Base-by-base conservation (phyloP, 2,113 vertebrate genomes). In the Bucco capensis region DNA sequence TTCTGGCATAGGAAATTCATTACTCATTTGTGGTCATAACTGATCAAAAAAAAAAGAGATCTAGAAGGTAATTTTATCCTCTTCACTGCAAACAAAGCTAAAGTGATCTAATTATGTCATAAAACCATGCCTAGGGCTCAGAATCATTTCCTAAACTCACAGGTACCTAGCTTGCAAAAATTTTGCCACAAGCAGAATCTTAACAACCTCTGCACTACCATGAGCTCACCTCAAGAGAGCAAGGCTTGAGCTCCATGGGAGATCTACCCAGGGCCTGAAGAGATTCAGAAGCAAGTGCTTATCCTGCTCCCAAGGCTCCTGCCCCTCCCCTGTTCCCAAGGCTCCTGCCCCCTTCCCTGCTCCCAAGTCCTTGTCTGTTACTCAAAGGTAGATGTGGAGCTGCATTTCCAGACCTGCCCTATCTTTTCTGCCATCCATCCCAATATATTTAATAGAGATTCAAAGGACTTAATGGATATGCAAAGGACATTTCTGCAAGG, bases 51-150 rank as follows among this genome's bases (percentile, higher is more conserved):
- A n/a, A 42, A 53, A n/a, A 53, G 19, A 35, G 37, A 65, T 46
- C 61, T 74, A 78, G 72, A 61, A 87, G 58, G 86, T 53, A 76
- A 94, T 94, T 83, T 86, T 50, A 93, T 61, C 83, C 66, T 77
- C 60, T 58, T 62, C 46, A 57, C 53, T 37, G 69, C 58, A 95
- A 90, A 90, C 89, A 76, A 86, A 81, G 80, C 67, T 90, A 13
- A 44, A 90, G 62, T 5, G 47, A 74, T 91, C 86, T 77, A 51
- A 92, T 89, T 88, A 38, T 84, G 83, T 64, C 92, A 86, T 5
- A 37, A 69, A 86, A 80, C 10, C 65, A 70, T 1, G 62, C 83
- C 88, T 14, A 35, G 51, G 75, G 93, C 92, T 83, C 51, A 40
- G 76, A 40, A 42, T 66, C 42, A 33, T 17, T 28, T 51, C 54